phyloP scores from a whole-genome alignment of 2,113 vertebrate species.

The Pelusios castaneus region DNA sequence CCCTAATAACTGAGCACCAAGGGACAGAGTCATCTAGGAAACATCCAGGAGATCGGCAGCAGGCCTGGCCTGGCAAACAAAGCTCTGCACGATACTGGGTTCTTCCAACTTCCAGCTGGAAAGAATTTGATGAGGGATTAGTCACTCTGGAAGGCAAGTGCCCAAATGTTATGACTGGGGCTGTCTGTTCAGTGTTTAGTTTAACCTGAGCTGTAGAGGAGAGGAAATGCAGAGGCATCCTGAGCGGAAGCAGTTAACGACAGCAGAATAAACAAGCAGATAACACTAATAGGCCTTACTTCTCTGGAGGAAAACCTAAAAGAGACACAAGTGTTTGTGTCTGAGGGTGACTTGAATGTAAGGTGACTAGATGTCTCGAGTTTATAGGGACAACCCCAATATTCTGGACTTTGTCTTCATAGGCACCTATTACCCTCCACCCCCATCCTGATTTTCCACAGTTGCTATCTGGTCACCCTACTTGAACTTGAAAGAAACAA shows the following conservation, averaged over 20 bases:
- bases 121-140: slow-evolving; percentile 61
- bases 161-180: slow-evolving; percentile 57
- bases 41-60: slow-evolving; percentile 1
- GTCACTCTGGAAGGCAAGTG: slow-evolving; percentile 55
- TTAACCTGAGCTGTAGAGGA: slow-evolving; percentile 53
- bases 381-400: too few species aligned
- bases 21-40: not conserved
- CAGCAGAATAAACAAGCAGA: slow-evolving; percentile 62
- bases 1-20: not conserved
- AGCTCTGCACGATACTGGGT: not conserved
- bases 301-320: slow-evolving; percentile 61
- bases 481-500: not conserved
- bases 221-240: slow-evolving; percentile 59
- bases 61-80: slow-evolving; percentile 5
- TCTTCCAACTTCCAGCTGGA: slow-evolving; percentile 36
- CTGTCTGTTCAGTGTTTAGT: slow-evolving; percentile 47
- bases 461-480: too few species aligned
- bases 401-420: too few species aligned
- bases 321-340: slow-evolving; percentile 31
- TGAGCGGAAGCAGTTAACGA: slow-evolving; percentile 68
- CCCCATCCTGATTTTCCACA: too few species aligned
- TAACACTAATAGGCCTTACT: slow-evolving; percentile 52
- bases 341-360: slow-evolving; percentile 26
- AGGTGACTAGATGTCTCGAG: too few species aligned
- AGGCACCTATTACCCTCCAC: too few species aligned